Percentiles rank a stretch among this genome's conserved stretches.
These are phyloP conservation scores for Mobula hypostoma DNA, from an alignment of 2,113 vertebrate genomes.

Conservation along the genomic window DNA sequence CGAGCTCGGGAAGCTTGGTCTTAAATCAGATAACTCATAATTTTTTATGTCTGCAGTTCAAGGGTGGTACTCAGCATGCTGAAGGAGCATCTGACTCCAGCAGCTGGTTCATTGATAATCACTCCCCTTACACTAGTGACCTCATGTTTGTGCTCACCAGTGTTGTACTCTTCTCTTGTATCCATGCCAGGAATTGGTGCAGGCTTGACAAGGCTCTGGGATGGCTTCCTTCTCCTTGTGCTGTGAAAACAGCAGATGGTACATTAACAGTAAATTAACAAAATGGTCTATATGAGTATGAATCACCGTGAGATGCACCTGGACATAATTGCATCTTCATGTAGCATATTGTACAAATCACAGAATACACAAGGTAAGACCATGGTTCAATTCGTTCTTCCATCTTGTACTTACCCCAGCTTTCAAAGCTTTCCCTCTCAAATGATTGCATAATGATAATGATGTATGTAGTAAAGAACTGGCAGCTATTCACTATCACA, in stretches of 20 bases:
- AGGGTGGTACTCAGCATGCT: background rate
- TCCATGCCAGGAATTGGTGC: background rate
- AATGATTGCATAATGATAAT: background rate
- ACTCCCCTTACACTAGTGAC: background rate
- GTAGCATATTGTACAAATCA: slow-evolving; percentile 24
- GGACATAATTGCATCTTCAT: background rate
- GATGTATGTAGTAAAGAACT: background rate
- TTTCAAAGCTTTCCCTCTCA: background rate
- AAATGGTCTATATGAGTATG: background rate
- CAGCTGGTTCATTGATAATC: background rate
- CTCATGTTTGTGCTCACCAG: background rate
- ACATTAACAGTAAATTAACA: slow-evolving; percentile 11
- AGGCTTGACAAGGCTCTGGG: background rate
- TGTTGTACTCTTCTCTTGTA: background rate
- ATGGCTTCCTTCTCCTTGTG: background rate
- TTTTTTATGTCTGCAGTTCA: background rate
- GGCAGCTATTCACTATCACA: background rate
- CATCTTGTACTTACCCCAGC: background rate
- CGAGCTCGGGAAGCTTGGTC: background rate
- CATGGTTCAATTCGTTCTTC: background rate
- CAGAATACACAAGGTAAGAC: background rate
- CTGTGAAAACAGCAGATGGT: background rate
- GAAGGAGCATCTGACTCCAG: background rate
- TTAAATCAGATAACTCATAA: background rate
- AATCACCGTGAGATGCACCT: slow-evolving; percentile 24